Evolutionary conservation across 2,113 vertebrate genomes (phyloP).

Genomic region (Periophthalmus modestus): DNA sequence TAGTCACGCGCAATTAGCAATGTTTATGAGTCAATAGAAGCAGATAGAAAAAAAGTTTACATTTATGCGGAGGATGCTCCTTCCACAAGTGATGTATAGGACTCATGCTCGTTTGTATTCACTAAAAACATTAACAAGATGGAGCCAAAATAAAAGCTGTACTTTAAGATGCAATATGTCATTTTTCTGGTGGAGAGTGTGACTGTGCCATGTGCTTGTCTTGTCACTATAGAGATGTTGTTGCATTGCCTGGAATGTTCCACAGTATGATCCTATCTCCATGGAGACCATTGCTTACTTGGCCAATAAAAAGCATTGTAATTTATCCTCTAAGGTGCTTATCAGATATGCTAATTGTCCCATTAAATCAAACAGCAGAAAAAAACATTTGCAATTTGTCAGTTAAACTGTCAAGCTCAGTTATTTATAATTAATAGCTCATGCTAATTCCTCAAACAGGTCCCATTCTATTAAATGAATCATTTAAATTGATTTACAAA

Average conservation of each 20-base stretch:
- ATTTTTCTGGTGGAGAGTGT: too few species aligned
- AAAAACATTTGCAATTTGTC: neutral
- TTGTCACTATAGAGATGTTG: too few species aligned
- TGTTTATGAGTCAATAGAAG: slow-evolving; percentile 27
- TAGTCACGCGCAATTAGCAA: slow-evolving; percentile 46
- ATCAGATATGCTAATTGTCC: neutral
- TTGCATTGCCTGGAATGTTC: too few species aligned
- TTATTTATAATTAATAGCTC: too few species aligned
- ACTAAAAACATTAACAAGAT: neutral
- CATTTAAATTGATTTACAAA: neutral
- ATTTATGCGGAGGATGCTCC: slow-evolving; percentile 22
- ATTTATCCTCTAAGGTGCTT: neutral
- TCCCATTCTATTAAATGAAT: too few species aligned
- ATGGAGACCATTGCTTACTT: neutral
- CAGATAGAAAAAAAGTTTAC: slow-evolving; percentile 19
- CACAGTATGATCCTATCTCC: too few species aligned
- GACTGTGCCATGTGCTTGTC: too few species aligned
- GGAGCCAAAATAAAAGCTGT: too few species aligned
- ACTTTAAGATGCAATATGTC: too few species aligned
- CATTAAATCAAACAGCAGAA: neutral
- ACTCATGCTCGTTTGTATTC: neutral
- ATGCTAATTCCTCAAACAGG: too few species aligned
- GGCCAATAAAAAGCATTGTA: neutral
- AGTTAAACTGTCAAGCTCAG: neutral
- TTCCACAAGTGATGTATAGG: neutral